phyloP scores from a whole-genome alignment of 2,888 invertebrate species.

The Phalera bucephala region DNA sequence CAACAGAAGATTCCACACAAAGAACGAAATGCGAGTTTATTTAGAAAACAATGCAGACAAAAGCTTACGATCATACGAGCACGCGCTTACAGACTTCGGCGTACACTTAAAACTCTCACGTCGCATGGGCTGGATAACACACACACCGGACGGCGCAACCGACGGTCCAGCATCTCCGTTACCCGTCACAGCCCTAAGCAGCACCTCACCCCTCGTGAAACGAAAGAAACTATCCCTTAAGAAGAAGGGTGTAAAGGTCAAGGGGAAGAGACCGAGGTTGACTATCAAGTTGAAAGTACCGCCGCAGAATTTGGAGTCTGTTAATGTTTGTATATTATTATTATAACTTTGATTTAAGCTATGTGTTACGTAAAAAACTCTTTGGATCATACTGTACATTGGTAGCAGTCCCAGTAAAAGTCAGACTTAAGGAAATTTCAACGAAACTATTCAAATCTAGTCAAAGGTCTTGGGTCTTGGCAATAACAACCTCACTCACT shows the following conservation, averaged over 20 bases:
- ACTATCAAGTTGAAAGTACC: constrained; percentile 24
- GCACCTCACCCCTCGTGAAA: constrained; percentile 54
- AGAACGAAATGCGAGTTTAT: constrained; percentile 65
- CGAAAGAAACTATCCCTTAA: constrained; percentile 47
- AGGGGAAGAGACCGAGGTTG: constrained; percentile 34
- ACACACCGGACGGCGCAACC: constrained; percentile 40
- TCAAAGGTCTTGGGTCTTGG: too few species aligned
- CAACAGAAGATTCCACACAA: constrained; percentile 68
- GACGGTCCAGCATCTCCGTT: constrained; percentile 36
- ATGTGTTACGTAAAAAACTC: too few species aligned
- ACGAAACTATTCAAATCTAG: too few species aligned
- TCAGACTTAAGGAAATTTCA: too few species aligned
- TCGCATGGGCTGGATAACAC: constrained; percentile 68
- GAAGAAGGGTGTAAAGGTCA: constrained; percentile 27
- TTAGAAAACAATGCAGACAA: constrained; percentile 47
- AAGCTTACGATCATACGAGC: constrained; percentile 42
- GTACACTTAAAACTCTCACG: constrained; percentile 70
- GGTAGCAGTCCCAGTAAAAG: too few species aligned
- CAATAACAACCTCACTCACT: too few species aligned
- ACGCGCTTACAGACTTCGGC: constrained; percentile 67
- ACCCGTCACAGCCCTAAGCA: constrained; percentile 34
- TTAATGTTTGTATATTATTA: neutral
- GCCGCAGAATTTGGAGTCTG: constrained; percentile 1
- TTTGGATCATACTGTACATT: too few species aligned
- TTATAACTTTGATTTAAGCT: too few species aligned